Percentiles rank a stretch among this genome's conserved stretches.
phyloP scores from a whole-genome alignment of 37 sponge, comb jelly and placozoan genomes.

The Aphrocallistes beatrix region DNA sequence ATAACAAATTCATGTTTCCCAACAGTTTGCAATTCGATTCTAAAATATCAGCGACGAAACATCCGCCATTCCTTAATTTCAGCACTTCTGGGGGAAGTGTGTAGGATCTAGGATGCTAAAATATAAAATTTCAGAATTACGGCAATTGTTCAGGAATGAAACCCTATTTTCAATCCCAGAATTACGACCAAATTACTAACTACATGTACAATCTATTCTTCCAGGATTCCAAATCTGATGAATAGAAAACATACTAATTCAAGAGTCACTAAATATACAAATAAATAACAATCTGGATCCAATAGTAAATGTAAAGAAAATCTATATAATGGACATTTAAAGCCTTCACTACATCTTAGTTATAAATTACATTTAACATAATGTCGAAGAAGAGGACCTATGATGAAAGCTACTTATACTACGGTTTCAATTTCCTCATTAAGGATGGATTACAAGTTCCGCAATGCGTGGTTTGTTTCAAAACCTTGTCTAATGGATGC shows the following conservation, averaged over 20 bases:
- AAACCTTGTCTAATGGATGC: constrained; percentile 19
- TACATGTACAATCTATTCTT: too few relatives aligned
- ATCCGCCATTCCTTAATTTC: too few relatives aligned
- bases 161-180: too few relatives aligned
- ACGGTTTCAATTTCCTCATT: background rate
- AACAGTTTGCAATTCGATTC: too few relatives aligned
- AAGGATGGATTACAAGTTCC: constrained; percentile 20
- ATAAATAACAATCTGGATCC: constrained; percentile 12
- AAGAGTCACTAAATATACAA: background rate
- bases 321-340: constrained; percentile 3
- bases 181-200: too few relatives aligned
- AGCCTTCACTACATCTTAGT: constrained; percentile 11
- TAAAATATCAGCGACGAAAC: too few relatives aligned
- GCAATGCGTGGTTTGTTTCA: constrained; percentile 14
- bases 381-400: background rate
- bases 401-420: constrained; percentile 12
- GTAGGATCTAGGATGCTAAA: too few relatives aligned
- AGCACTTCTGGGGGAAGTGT: too few relatives aligned
- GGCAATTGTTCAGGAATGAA: too few relatives aligned
- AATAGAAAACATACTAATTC: background rate
- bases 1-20: too few relatives aligned
- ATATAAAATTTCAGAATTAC: too few relatives aligned
- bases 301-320: background rate
- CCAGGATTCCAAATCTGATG: constrained; percentile 17
- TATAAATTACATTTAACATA: background rate